Conservation (phyloP, 2,113 vertebrate genomes). For the Aldabrachelys gigantea region DNA sequence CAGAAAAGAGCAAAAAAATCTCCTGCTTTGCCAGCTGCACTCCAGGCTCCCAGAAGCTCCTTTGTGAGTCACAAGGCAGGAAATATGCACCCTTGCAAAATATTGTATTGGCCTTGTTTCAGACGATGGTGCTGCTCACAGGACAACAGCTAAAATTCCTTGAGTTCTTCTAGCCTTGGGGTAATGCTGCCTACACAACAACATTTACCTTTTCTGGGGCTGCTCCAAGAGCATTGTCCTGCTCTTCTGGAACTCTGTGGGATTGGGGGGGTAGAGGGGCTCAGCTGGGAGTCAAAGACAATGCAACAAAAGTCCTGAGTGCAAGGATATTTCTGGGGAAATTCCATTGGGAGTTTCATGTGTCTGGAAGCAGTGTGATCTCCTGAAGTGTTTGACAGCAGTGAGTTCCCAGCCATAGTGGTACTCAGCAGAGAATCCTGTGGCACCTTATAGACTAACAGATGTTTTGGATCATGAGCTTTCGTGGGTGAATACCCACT, state of each 20-base stretch:
- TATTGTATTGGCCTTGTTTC: neutral
- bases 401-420: neutral
- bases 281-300: neutral
- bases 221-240: neutral
- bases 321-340: neutral
- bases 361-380: accelerated
- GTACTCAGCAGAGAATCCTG: too few relatives aligned
- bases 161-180: neutral
- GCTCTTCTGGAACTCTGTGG: accelerated
- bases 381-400: neutral
- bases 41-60: neutral
- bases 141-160: neutral
- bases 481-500: too few relatives aligned
- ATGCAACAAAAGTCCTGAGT: neutral
- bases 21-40: neutral
- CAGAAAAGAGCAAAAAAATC: neutral
- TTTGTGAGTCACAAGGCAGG: neutral
- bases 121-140: neutral
- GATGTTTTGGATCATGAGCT: too few relatives aligned
- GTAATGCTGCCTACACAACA: neutral
- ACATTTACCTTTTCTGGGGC: neutral
- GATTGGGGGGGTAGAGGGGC: neutral
- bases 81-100: neutral
- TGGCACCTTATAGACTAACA: too few relatives aligned
- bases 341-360: too few relatives aligned